phyloP scores from a whole-genome alignment of 2,113 vertebrate genomes.

The Daubentonia madagascariensis region DNA sequence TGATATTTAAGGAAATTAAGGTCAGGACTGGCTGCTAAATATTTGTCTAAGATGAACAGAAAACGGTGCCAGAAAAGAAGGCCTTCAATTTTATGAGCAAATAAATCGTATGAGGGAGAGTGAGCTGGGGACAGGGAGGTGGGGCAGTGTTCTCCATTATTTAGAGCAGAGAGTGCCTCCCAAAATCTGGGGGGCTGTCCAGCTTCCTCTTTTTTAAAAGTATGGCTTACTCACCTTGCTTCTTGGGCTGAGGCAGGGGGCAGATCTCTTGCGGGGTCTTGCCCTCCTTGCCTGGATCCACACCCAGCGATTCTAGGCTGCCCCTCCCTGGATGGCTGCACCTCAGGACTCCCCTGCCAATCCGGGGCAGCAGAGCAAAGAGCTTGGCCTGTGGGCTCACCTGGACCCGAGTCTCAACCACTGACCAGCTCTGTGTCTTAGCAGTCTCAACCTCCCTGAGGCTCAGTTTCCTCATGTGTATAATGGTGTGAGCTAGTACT shows the following conservation, averaged over 20 bases:
- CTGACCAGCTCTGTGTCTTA: background rate
- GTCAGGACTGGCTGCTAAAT: slow-evolving; percentile 75
- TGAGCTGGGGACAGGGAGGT: background rate
- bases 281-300: background rate
- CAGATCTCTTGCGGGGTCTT: background rate
- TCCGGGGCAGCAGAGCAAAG: background rate
- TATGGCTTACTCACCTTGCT: background rate
- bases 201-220: background rate
- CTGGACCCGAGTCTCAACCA: background rate
- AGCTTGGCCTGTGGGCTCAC: background rate
- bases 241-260: background rate
- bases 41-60: slow-evolving; percentile 77
- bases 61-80: slow-evolving; percentile 69
- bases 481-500: too few species aligned
- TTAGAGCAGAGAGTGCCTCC: slow-evolving; percentile 31
- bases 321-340: background rate
- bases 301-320: background rate
- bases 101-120: slow-evolving; percentile 72
- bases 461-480: background rate
- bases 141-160: background rate
- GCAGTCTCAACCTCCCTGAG: rapidly evolving
- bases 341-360: rapidly evolving
- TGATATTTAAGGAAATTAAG: slow-evolving; percentile 81
- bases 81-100: slow-evolving; percentile 81
- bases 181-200: background rate